Base-by-base conservation (phyloP, 2,797 vertebrate species). In the Cichlasoma orientale region DNA sequence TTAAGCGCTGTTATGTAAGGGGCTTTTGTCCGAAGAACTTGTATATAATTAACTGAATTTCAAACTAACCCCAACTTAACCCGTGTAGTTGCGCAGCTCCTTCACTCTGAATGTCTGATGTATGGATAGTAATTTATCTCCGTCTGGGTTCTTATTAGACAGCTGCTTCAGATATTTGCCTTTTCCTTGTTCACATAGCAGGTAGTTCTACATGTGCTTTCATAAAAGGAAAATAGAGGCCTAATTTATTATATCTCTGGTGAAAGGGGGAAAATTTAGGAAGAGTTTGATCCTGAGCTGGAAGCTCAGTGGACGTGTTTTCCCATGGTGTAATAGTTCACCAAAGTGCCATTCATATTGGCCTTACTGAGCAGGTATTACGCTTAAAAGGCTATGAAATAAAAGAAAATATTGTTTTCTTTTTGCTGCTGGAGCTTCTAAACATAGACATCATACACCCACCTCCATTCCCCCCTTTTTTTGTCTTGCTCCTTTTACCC, bases 301-400 rank as follows among this genome's bases (percentile, higher is more conserved):
- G 16, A 80, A 82, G 86, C 90, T 86, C 82, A 78, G 78, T 50
- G 13, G 41, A 50, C 41, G 12, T 78, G 56, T 84, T 90, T 93
- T 93, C 91, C 90, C 92, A 90, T 89, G 90, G 91, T 93, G 91
- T 93, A 90, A 90, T 89, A 87, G 92, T 92, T 92, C 93, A 93
- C 77, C 79, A 44, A 82, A 89, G 82, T 83, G 79, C 79, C 80
- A 75, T 90, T 91, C 85, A 80, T 87, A 75, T 89, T 86, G 80
- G 76, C 61, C 77, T 88, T 56, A 19, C 53, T 47, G 74, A 90
- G 83, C 86, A 86, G 54, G 44, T 79, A 81, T 87, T 91, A 84
- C 70, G 71, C 78, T 86, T 88, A 88, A 89, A 90, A 86, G 71
- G 83, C 88, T 85, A 88, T 83, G 63, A 90, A 91, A 90, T 89